Evolutionary conservation across 2,888 invertebrate genomes (phyloP).

Genomic region (Leptura quadrifasciata): DNA sequence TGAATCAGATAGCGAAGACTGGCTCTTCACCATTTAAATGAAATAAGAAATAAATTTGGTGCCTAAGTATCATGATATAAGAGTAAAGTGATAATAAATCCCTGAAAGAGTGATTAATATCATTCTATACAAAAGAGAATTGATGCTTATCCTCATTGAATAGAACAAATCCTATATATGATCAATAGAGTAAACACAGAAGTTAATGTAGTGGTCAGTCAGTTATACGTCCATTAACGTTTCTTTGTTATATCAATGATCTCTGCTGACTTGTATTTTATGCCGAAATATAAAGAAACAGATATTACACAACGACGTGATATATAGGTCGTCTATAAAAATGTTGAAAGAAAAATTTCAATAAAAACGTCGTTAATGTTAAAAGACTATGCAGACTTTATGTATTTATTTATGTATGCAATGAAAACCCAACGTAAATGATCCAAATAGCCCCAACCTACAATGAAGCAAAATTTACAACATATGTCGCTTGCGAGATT

Average conservation of each 20-base stretch:
- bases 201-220: slow-evolving; percentile 20
- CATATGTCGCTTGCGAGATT: too few species aligned
- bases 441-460: too few species aligned
- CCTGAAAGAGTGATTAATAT: slow-evolving; percentile 5
- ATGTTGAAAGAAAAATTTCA: too few species aligned
- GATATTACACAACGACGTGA: not conserved
- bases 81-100: not conserved
- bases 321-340: too few species aligned
- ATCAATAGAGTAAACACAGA: not conserved
- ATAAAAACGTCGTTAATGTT: too few species aligned
- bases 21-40: not conserved
- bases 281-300: slow-evolving; percentile 12
- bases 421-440: too few species aligned
- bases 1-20: too few species aligned
- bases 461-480: too few species aligned
- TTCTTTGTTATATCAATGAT: slow-evolving; percentile 14
- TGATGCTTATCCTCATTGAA: not conserved
- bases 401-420: too few species aligned
- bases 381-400: too few species aligned
- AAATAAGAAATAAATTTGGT: not conserved
- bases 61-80: too few species aligned
- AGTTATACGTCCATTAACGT: slow-evolving; percentile 25
- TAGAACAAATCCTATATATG: not conserved
- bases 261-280: slow-evolving; percentile 10
- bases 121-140: not conserved